Evolutionary conservation across 2,888 invertebrate species (phyloP).

Genomic region (Mechanitis mazaeus): DNA sequence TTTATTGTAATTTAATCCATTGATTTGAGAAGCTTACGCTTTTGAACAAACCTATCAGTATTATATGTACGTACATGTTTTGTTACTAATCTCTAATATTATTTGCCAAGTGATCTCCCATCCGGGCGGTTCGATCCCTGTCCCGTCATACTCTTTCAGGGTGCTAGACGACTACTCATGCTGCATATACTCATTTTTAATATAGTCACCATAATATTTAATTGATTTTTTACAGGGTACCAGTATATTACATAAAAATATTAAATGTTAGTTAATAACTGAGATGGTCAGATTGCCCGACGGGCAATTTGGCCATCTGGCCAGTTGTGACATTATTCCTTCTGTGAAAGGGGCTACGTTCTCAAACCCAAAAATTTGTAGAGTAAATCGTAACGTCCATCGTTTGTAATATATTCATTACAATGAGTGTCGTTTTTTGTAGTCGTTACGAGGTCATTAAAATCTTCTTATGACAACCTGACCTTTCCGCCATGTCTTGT

Average conservation of each 20-base stretch:
- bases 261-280: slow-evolving; percentile 60
- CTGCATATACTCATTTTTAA: slow-evolving; percentile 46
- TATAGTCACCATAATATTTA: slow-evolving; percentile 63
- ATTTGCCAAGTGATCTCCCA: slow-evolving; percentile 50
- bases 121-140: slow-evolving; percentile 57
- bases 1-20: slow-evolving; percentile 66
- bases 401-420: slow-evolving; percentile 76
- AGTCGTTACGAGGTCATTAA: slow-evolving; percentile 74
- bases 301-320: slow-evolving; percentile 73
- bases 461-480: slow-evolving; percentile 81
- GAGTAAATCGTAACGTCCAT: slow-evolving; percentile 74
- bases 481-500: slow-evolving; percentile 81
- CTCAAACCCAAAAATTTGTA: slow-evolving; percentile 75
- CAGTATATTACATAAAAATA: slow-evolving; percentile 59
- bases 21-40: slow-evolving; percentile 76
- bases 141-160: slow-evolving; percentile 38
- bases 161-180: slow-evolving; percentile 71
- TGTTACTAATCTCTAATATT: slow-evolving; percentile 74
- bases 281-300: slow-evolving; percentile 64
- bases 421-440: slow-evolving; percentile 84
- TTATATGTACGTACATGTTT: slow-evolving; percentile 76
- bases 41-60: slow-evolving; percentile 71
- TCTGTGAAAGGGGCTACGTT: slow-evolving; percentile 92
- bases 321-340: slow-evolving; percentile 89
- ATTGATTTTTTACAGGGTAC: slow-evolving; percentile 75